Conservation (phyloP, 2,888 invertebrate species). For the Seira musarum region DNA sequence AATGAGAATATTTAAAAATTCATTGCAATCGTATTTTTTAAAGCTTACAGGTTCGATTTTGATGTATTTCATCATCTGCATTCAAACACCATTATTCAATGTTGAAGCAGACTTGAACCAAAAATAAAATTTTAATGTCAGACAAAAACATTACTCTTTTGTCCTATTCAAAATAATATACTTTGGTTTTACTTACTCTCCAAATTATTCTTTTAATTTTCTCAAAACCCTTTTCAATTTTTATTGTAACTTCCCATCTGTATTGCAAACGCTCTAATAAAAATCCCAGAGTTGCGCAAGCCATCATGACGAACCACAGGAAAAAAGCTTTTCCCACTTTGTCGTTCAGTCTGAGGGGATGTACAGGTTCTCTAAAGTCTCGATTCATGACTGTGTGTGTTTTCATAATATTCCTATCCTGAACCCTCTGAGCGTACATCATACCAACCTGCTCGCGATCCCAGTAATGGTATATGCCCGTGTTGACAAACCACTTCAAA, state of each 20-base stretch:
- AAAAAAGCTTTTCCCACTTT: constrained; percentile 4
- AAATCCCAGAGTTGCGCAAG: too few relatives aligned
- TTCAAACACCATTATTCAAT: background rate
- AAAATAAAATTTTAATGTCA: too few relatives aligned
- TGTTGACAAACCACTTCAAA: background rate
- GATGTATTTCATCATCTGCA: background rate
- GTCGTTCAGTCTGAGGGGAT: background rate
- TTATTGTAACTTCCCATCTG: too few relatives aligned
- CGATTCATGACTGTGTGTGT: background rate
- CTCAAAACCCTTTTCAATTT: too few relatives aligned
- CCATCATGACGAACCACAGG: background rate
- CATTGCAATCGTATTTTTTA: background rate
- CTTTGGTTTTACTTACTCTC: too few relatives aligned
- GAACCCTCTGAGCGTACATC: background rate
- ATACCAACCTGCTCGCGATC: background rate
- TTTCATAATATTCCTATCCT: background rate
- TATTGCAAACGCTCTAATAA: too few relatives aligned
- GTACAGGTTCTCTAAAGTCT: background rate
- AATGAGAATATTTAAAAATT: background rate
- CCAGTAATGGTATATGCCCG: background rate
- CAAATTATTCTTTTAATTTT: too few relatives aligned
- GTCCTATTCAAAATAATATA: too few relatives aligned
- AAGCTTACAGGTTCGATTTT: background rate
- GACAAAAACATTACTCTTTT: too few relatives aligned
- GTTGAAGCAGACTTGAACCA: too few relatives aligned